These are phyloP conservation scores for Ceratina japonica DNA, from an alignment of 1,140 invertebrate species.

Conservation along the genomic window DNA sequence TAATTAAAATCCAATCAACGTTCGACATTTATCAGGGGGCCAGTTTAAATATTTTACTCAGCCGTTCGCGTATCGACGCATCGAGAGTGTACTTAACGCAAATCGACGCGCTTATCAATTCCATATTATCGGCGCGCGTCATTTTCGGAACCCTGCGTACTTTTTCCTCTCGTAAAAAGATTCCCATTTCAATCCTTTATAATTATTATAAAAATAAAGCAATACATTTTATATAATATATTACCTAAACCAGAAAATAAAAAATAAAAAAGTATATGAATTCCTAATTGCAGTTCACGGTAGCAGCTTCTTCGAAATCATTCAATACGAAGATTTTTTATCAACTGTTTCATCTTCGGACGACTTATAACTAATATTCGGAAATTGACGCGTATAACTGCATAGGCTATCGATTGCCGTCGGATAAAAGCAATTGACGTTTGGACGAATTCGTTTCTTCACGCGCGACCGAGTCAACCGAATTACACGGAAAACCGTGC, in stretches of 20 bases:
- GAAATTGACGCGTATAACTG: too few relatives aligned
- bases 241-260: too few relatives aligned
- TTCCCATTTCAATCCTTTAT: background rate
- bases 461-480: conserved; percentile 17
- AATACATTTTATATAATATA: too few relatives aligned
- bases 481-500: conserved; percentile 28
- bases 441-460: conserved; percentile 38
- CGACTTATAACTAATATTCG: too few relatives aligned
- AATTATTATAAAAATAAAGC: too few relatives aligned
- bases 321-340: too few relatives aligned
- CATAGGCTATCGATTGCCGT: conserved; percentile 26
- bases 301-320: too few relatives aligned
- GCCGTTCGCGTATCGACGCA: conserved; percentile 37
- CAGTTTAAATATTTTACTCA: conserved; percentile 45
- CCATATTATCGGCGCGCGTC: conserved; percentile 29
- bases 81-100: conserved; percentile 50
- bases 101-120: conserved; percentile 48
- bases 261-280: too few relatives aligned
- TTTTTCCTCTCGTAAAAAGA: background rate
- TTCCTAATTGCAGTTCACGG: too few relatives aligned
- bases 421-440: conserved; percentile 48
- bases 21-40: conserved; percentile 47
- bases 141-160: background rate
- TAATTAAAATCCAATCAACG: conserved; percentile 52
- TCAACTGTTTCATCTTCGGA: too few relatives aligned